Evolutionary conservation across 2,113 vertebrate genomes (phyloP), one percentile per base, ranked within the genome.

Genomic region (Podarcis raffonei): DNA sequence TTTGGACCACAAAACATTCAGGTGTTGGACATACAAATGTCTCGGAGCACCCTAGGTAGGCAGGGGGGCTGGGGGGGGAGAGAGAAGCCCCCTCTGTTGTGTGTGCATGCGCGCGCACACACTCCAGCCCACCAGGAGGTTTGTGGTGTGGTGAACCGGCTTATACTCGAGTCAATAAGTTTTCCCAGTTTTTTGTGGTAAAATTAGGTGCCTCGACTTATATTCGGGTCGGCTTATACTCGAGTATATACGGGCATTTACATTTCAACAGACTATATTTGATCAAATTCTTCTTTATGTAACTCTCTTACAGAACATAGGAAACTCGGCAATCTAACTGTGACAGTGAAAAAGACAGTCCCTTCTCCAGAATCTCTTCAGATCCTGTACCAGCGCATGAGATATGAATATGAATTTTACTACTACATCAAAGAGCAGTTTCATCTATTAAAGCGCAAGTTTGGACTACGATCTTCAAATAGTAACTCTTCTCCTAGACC

Each of bases 401-500:
- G 96, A 95, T 99, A 98, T 0, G 99, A 99, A 93, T 99, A 99
- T 0, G 98, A 99, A 81, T 99, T 99, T 95, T 99, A 99, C 96
- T 98, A 98, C 97, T 99, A 99, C 53, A 97, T 99, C 93, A 98
- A 98, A 69, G 98, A 99, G 95, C 98, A 99, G 94, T 99, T 99
- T 95, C 98, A 99, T 94, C 97, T 99, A 84, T 95, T 96, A 86
- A 99, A 99, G 95, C 98, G 97, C 91, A 99, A 99, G 93, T 99
- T 99, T 42, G 99, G 99, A 94, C 98, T 99, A 37, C 98, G 98
- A 93, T 98, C 98, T 1, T 94, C 74, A 6, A 92, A 88, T 69
- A 94, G 94, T 90, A 95, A 95, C 25, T 92, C 97, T 65, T 94
- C 0, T 81, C 96, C 86, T 95, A 97, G 91, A 84, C 97, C 97